phyloP scores from a whole-genome alignment of 2,797 vertebrate species.

The Acipenser transmontanus region DNA sequence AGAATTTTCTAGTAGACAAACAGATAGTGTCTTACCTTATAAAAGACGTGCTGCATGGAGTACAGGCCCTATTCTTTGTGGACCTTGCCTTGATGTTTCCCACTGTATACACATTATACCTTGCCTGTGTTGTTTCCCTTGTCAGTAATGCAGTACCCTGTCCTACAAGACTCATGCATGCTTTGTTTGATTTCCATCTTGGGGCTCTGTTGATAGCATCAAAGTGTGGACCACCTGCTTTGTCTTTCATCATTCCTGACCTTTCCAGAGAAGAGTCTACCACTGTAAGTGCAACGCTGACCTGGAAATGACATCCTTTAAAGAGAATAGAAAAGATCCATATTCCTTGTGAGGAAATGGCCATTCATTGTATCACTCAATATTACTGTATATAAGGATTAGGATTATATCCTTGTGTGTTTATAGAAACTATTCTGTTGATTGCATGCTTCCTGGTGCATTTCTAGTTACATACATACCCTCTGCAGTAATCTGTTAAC shows the following conservation, averaged over 20 bases:
- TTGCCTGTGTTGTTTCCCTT: slow-evolving; percentile 23
- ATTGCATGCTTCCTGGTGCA: too few relatives aligned
- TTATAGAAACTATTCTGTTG: too few relatives aligned
- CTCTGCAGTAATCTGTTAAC: too few relatives aligned
- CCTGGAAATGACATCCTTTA: neutral
- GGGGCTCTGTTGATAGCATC: slow-evolving; percentile 57
- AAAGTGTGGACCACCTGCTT: slow-evolving; percentile 64
- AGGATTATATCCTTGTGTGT: too few relatives aligned
- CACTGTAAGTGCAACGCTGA: slow-evolving; percentile 24
- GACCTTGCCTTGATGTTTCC: neutral
- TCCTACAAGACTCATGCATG: slow-evolving; percentile 45
- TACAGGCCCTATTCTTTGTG: neutral
- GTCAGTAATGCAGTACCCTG: slow-evolving; percentile 26
- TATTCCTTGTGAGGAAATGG: neutral
- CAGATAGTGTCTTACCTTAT: too few relatives aligned
- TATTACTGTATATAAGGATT: neutral
- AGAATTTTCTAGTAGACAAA: too few relatives aligned
- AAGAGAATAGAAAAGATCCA: too few relatives aligned
- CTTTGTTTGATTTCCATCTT: slow-evolving; percentile 52
- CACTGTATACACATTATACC: neutral
- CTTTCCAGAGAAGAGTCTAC: slow-evolving; percentile 39
- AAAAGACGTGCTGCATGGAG: too few relatives aligned
- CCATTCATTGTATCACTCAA: neutral
- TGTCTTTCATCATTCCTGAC: slow-evolving; percentile 64
- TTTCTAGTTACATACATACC: too few relatives aligned